Base-by-base conservation (phyloP, 2,797 vertebrate genomes). In the Sebastes steindachneri region DNA sequence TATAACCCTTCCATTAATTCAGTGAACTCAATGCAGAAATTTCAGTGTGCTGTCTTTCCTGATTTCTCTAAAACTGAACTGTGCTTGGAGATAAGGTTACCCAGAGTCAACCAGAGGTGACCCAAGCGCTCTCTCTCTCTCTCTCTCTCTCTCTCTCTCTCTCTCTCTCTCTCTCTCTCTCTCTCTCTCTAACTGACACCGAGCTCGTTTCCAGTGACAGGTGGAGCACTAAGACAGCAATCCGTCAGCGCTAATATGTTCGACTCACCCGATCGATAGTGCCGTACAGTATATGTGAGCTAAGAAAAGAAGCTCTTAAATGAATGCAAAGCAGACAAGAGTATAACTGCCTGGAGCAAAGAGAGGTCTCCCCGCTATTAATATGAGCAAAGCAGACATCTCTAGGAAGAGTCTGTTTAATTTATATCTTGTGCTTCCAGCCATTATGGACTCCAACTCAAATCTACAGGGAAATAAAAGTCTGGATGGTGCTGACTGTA, bases 181-280 rank as follows among this genome's bases (percentile, higher is more conserved):
- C 68, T 68, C 55, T 45, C 64, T 59, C 51, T 73, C 25, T 73
- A 19, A 68, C 64, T 73, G 83, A 81, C 86, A 82, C 19, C 19
- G 2, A 26, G 63, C 74, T 89, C 17, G 2, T 90, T 83, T 81
- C 76, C 75, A 79, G 63, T 87, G 82, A 84, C 70, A 73, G 60
- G 80, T 77, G 63, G 70, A 74, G 80, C 79, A 74, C 77, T 64
- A 57, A 73, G 75, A 86, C 82, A 77, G 62, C 83, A 55, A 89
- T 90, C 78, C 75, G 86, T 93, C 85, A 86, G 70, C 26, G 23
- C 80, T 90, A 90, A 93, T 85, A 89, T 65, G 80, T 84, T 85
- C 5, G 76, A 87, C 81, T 83, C 58, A 28, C 63, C 83, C 83
- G 62, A 91, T 92, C 93, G 86, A 91, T 93, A 89, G 48, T 21